These are phyloP conservation scores for Zaprionus obscuricornis DNA, from an alignment of 2,888 invertebrate species.

Conservation along the genomic window DNA sequence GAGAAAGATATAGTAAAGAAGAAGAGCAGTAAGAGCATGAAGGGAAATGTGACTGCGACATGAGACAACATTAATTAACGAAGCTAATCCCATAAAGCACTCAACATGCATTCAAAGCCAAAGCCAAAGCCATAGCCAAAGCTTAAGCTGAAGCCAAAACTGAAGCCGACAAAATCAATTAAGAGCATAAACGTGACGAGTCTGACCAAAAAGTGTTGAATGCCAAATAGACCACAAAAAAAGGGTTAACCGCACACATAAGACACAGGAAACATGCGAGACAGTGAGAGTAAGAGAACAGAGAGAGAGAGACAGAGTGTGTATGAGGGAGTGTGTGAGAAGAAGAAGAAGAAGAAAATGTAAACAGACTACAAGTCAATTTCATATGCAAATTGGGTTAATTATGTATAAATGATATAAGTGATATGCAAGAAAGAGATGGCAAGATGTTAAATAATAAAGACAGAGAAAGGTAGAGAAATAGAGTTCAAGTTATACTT, in stretches of 20 bases:
- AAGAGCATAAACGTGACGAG: background rate
- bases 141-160: too few relatives aligned
- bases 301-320: background rate
- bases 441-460: too few relatives aligned
- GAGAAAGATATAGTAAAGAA: background rate
- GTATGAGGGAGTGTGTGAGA: too few relatives aligned
- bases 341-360: too few relatives aligned
- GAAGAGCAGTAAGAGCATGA: background rate
- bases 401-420: slow-evolving; percentile 31
- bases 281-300: too few relatives aligned
- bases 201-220: slow-evolving; percentile 21
- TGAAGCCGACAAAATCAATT: slow-evolving; percentile 6
- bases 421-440: slow-evolving; percentile 14
- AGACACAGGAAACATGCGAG: too few relatives aligned
- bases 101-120: too few relatives aligned
- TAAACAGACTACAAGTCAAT: slow-evolving; percentile 8
- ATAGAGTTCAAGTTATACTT: too few relatives aligned
- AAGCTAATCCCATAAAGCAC: too few relatives aligned
- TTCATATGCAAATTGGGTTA: slow-evolving; percentile 45
- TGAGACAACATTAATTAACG: too few relatives aligned
- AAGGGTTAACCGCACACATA: slow-evolving; percentile 38
- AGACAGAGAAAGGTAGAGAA: background rate
- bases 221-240: slow-evolving; percentile 10
- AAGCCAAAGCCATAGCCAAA: too few relatives aligned
- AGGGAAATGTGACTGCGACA: too few relatives aligned